Conservation (phyloP, 2,888 invertebrate species). For the Acrobasis suavella region DNA sequence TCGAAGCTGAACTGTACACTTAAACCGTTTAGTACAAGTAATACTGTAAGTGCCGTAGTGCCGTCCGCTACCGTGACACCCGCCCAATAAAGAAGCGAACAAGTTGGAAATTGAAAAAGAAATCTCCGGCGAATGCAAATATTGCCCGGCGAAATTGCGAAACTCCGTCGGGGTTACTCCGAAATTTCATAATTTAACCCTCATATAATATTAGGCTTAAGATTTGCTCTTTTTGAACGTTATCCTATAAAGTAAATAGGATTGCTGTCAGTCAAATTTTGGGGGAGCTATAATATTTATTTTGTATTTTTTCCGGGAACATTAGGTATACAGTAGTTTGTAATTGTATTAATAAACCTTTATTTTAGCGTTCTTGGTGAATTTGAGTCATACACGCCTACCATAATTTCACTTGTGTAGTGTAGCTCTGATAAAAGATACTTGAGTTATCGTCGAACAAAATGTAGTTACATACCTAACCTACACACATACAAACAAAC, state of each 20-base stretch:
- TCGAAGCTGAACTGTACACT: neutral
- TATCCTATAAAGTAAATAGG: neutral
- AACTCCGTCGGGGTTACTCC: constrained; percentile 21
- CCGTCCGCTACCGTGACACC: constrained; percentile 38
- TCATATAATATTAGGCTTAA: constrained; percentile 19
- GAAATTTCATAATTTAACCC: constrained; percentile 33
- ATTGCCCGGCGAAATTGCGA: constrained; percentile 44
- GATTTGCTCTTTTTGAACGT: neutral
- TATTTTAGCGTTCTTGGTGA: too few relatives aligned
- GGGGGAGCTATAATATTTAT: too few relatives aligned
- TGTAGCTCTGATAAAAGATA: too few relatives aligned
- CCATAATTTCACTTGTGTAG: too few relatives aligned
- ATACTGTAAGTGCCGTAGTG: constrained; percentile 10
- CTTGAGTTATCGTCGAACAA: too few relatives aligned
- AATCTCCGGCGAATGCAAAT: constrained; percentile 51
- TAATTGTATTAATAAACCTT: too few relatives aligned
- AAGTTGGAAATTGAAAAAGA: constrained; percentile 61
- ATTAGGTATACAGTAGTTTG: too few relatives aligned
- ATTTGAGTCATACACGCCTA: too few relatives aligned
- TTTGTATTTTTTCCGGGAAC: too few relatives aligned
- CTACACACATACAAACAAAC: too few relatives aligned
- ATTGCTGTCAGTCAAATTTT: neutral
- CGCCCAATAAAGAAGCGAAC: constrained; percentile 49
- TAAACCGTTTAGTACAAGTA: constrained; percentile 5
- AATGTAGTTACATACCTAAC: too few relatives aligned